A percentile compares a stretch with the other conserved stretches of the same genome.
Evolutionary conservation across 2,797 vertebrate genomes (phyloP).

Genomic region (Siniperca obscura): DNA sequence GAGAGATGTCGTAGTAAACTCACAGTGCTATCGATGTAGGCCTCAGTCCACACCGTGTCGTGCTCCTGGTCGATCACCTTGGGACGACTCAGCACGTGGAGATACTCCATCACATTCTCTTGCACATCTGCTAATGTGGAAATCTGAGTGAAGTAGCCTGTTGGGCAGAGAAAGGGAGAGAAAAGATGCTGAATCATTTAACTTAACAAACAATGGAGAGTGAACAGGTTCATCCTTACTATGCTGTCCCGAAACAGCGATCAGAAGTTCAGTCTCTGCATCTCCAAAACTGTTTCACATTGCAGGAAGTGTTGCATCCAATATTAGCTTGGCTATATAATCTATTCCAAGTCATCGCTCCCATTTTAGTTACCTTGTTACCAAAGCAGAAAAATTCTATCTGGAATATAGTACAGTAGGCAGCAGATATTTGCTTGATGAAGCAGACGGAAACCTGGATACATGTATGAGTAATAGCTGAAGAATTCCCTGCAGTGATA

Average conservation of each 20-base stretch:
- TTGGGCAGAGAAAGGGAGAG: background rate
- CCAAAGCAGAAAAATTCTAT: constrained; percentile 46
- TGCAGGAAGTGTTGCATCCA: constrained; percentile 18
- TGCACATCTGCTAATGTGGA: constrained; percentile 98
- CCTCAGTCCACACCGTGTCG: constrained; percentile 97
- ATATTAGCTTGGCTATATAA: constrained; percentile 9
- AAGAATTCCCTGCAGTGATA: constrained; percentile 46
- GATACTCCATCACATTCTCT: constrained; percentile 99
- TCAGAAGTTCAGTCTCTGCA: background rate
- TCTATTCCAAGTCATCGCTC: constrained; percentile 18
- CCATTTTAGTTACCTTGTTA: constrained; percentile 31
- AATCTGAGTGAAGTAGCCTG: constrained; percentile 99
- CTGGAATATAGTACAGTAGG: constrained; percentile 33
- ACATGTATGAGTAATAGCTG: constrained; percentile 33
- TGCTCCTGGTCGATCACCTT: constrained; percentile 99
- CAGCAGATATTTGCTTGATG: constrained; percentile 49
- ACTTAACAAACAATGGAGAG: background rate
- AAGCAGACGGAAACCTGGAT: constrained; percentile 44
- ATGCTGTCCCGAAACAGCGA: background rate
- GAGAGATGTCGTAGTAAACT: constrained; percentile 77
- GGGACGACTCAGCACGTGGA: constrained; percentile 97
- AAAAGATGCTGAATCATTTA: constrained; percentile 16
- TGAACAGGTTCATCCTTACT: background rate
- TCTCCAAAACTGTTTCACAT: constrained; percentile 12
- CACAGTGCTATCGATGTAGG: constrained; percentile 97